Conservation (phyloP, 1,140 invertebrate species). For the Andrena cerasifolii region DNA sequence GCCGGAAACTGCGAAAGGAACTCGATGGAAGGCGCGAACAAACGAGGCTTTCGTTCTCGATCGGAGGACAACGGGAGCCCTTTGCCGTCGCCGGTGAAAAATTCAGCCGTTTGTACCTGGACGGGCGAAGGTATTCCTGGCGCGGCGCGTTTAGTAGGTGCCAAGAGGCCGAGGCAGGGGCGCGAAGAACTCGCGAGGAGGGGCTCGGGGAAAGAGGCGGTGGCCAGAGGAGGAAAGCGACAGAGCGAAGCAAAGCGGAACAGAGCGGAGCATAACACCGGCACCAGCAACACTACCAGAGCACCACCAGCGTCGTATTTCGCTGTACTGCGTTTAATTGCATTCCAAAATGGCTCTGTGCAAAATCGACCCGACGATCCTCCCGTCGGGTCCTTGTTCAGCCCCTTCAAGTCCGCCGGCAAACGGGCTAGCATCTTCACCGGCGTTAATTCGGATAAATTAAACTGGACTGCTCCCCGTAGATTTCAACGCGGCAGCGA, state of each 20-base stretch:
- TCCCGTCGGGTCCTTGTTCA: slow-evolving; percentile 51
- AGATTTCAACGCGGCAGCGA: slow-evolving; percentile 37
- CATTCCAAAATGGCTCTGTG: slow-evolving; percentile 78
- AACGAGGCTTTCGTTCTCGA: not conserved
- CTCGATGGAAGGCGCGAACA: not conserved
- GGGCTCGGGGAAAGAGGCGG: not conserved
- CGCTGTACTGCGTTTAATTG: slow-evolving; percentile 80
- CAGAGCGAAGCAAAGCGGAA: slow-evolving; percentile 41
- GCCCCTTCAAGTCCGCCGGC: slow-evolving; percentile 24
- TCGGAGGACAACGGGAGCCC: not conserved
- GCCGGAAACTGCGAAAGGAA: too few species aligned
- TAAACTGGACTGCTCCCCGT: slow-evolving; percentile 50
- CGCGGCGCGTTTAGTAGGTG: slow-evolving; percentile 21
- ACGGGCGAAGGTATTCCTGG: slow-evolving; percentile 42
- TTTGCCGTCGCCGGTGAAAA: not conserved
- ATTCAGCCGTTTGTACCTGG: slow-evolving; percentile 32
- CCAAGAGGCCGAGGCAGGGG: not conserved
- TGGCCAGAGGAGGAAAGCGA: not conserved
- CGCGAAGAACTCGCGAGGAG: not conserved
- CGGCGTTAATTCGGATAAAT: slow-evolving; percentile 63
- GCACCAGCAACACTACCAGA: slow-evolving; percentile 40
- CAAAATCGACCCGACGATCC: slow-evolving; percentile 62
- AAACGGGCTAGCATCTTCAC: slow-evolving; percentile 60
- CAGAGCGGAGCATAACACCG: slow-evolving; percentile 33
- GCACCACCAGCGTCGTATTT: slow-evolving; percentile 66